Conservation (phyloP, 2,888 invertebrate genomes). For the Metalampra italica region DNA sequence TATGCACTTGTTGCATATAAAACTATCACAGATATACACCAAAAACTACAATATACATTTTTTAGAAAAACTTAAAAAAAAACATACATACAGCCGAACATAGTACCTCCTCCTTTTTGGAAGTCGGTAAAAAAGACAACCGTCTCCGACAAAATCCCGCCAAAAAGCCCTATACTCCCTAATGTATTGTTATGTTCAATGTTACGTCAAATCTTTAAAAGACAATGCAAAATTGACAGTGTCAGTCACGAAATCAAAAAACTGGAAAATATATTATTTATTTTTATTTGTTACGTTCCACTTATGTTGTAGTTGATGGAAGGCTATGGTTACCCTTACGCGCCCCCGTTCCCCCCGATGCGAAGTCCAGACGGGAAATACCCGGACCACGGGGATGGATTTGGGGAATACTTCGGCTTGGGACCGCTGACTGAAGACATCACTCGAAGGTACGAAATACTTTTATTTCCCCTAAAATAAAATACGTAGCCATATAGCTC, state of each 20-base stretch:
- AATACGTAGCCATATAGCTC: neutral
- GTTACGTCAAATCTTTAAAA: neutral
- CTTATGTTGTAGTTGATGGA: constrained; percentile 44
- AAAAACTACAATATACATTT: no score
- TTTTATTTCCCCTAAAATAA: neutral
- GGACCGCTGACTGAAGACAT: constrained; percentile 36
- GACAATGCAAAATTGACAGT: constrained; percentile 42
- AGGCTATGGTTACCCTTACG: constrained; percentile 51
- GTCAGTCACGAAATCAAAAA: constrained; percentile 23
- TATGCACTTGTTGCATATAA: no score
- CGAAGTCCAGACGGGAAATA: constrained; percentile 39
- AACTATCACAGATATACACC: no score
- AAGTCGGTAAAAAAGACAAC: no score
- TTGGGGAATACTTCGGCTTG: constrained; percentile 56
- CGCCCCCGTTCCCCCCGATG: constrained; percentile 37
- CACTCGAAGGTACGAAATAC: constrained; percentile 28
- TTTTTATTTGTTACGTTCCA: constrained; percentile 14
- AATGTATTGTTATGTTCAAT: neutral
- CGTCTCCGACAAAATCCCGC: no score
- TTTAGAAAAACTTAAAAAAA: no score
- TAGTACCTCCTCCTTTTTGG: no score
- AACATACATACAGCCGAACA: no score
- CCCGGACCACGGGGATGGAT: constrained; percentile 63
- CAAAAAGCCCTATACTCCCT: no score
- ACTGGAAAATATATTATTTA: constrained; percentile 21